A percentile compares a stretch with the other conserved stretches of the same genome.
Conservation (phyloP, 2,888 invertebrate genomes). For the Catocala sponsa region DNA sequence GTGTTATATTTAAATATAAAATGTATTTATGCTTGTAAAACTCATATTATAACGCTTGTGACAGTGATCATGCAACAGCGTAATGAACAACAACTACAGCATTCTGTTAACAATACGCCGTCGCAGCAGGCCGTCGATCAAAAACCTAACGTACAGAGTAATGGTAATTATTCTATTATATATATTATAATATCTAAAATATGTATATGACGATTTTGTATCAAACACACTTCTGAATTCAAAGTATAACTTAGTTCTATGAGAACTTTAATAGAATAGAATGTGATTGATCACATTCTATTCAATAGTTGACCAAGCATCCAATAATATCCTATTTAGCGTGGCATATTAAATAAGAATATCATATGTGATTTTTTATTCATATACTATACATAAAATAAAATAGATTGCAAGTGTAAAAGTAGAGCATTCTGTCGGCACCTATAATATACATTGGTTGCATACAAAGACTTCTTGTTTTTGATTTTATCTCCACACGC, state of each 20-base stretch:
- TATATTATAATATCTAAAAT: not conserved
- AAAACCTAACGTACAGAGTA: slow-evolving; percentile 69
- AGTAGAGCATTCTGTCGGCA: too few species aligned
- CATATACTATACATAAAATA: too few species aligned
- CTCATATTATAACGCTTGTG: slow-evolving; percentile 18
- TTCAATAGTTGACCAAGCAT: too few species aligned
- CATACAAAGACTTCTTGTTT: not conserved
- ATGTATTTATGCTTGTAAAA: too few species aligned
- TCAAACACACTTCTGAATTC: not conserved
- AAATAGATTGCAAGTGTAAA: too few species aligned
- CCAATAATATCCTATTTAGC: too few species aligned
- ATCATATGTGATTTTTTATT: too few species aligned
- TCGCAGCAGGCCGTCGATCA: slow-evolving; percentile 73
- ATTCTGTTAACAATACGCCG: slow-evolving; percentile 60
- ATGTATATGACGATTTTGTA: not conserved
- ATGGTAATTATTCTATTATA: slow-evolving; percentile 56
- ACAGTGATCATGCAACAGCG: slow-evolving; percentile 82
- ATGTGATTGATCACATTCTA: too few species aligned
- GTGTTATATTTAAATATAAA: too few species aligned
- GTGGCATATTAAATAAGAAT: too few species aligned
- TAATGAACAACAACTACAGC: slow-evolving; percentile 70
- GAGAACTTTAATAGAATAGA: too few species aligned
- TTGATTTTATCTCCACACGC: slow-evolving; percentile 67
- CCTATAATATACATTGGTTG: too few species aligned
- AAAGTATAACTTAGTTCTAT: not conserved